Conservation (phyloP, 2,888 invertebrate genomes). For the Polyploca ridens region DNA sequence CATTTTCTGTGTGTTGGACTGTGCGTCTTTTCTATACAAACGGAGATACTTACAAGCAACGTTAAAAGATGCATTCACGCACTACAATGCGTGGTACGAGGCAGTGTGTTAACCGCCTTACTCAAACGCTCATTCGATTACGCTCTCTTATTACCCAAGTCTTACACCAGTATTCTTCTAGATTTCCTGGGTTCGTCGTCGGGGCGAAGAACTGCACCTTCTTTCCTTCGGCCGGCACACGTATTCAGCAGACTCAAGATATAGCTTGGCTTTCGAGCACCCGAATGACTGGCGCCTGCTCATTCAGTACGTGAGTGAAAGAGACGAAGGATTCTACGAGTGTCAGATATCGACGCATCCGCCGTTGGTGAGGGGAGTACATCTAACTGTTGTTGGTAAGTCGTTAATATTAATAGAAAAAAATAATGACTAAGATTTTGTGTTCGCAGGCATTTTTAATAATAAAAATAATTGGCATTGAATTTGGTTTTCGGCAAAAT, state of each 20-base stretch:
- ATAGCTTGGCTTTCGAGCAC: conserved; percentile 87
- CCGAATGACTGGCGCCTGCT: conserved; percentile 91
- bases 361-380: conserved; percentile 88
- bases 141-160: background rate
- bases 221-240: conserved; percentile 88
- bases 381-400: conserved; percentile 90
- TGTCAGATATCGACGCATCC: conserved; percentile 93
- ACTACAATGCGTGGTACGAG: too few relatives aligned
- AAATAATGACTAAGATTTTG: too few relatives aligned
- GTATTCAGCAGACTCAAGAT: conserved; percentile 87
- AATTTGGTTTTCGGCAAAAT: too few relatives aligned
- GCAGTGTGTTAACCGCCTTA: too few relatives aligned
- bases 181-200: conserved; percentile 89
- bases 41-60: too few relatives aligned
- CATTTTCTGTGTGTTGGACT: too few relatives aligned
- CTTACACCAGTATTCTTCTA: conserved; percentile 36
- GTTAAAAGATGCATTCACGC: too few relatives aligned
- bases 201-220: conserved; percentile 87
- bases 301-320: conserved; percentile 89
- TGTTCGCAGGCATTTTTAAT: too few relatives aligned
- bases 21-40: too few relatives aligned
- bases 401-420: conserved; percentile 29
- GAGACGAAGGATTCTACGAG: conserved; percentile 91
- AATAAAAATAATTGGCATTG: too few relatives aligned
- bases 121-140: too few relatives aligned